These are phyloP conservation scores for Agrilus cyanescens DNA, from an alignment of 2,888 invertebrate genomes.

Conservation along the genomic window DNA sequence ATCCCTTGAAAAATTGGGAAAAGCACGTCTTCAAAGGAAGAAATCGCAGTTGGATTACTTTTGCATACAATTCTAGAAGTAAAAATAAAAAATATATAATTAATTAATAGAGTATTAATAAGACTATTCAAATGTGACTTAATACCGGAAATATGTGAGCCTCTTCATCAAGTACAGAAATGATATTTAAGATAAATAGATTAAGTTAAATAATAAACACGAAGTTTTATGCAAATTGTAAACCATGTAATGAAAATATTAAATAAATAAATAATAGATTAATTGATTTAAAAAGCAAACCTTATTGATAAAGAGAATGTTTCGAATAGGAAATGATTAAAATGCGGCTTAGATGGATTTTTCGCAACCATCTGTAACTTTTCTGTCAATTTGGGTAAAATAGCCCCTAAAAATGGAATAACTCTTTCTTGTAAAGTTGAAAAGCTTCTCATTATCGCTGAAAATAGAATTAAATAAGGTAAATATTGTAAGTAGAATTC, in stretches of 20 bases:
- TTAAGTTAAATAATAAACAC: no score
- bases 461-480: constrained; percentile 17
- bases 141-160: no score
- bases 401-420: constrained; percentile 66
- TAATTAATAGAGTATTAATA: no score
- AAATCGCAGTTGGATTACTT: constrained; percentile 64
- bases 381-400: constrained; percentile 73
- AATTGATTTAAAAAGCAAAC: constrained; percentile 39
- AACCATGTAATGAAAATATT: neutral
- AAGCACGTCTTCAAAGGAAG: constrained; percentile 80
- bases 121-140: no score
- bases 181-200: no score
- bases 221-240: neutral
- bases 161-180: no score
- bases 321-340: constrained; percentile 98
- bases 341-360: constrained; percentile 93
- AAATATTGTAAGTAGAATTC: constrained; percentile 5
- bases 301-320: constrained; percentile 80
- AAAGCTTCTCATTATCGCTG: constrained; percentile 84
- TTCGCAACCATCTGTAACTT: constrained; percentile 74
- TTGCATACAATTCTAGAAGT: constrained; percentile 68
- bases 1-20: constrained; percentile 95
- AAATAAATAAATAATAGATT: neutral
- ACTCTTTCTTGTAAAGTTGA: constrained; percentile 69
- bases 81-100: constrained; percentile 8